A percentile compares a stretch with the other conserved stretches of the same genome.
phyloP scores from a whole-genome alignment of 2,797 vertebrate species.

The Hippoglossus hippoglossus region DNA sequence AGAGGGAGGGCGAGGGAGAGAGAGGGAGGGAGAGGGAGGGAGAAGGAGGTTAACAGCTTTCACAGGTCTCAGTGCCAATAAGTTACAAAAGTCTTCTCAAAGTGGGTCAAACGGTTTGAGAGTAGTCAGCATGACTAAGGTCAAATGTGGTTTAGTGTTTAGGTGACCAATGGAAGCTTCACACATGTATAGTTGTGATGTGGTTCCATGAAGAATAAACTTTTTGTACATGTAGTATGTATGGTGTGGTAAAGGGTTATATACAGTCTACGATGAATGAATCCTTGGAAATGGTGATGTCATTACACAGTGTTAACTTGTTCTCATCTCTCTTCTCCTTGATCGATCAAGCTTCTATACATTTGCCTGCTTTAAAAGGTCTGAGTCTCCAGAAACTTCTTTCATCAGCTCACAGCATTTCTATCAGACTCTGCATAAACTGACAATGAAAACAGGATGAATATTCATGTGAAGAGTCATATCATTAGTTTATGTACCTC shows the following conservation, averaged over 20 bases:
- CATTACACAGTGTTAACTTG: too few relatives aligned
- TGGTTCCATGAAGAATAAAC: neutral
- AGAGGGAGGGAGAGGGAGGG: too few relatives aligned
- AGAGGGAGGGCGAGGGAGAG: too few relatives aligned
- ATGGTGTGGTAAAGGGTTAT: too few relatives aligned
- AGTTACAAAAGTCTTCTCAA: neutral
- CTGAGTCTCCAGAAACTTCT: neutral
- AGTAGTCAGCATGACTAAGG: neutral
- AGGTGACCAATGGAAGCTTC: neutral
- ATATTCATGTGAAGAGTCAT: neutral
- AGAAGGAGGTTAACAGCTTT: too few relatives aligned
- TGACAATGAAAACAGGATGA: neutral
- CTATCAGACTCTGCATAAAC: neutral
- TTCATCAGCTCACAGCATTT: neutral
- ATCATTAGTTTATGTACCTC: constrained; percentile 79
- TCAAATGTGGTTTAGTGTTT: neutral
- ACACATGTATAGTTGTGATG: neutral
- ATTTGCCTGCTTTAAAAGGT: too few relatives aligned
- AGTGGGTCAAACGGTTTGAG: neutral
- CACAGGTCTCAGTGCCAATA: neutral
- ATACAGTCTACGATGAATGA: too few relatives aligned
- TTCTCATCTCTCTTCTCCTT: too few relatives aligned
- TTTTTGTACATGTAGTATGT: too few relatives aligned
- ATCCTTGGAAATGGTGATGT: too few relatives aligned
- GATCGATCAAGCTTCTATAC: too few relatives aligned